Percentiles rank a stretch among this genome's conserved stretches.
phyloP scores from a whole-genome alignment of 2,888 invertebrate genomes.

The Hedya salicella region DNA sequence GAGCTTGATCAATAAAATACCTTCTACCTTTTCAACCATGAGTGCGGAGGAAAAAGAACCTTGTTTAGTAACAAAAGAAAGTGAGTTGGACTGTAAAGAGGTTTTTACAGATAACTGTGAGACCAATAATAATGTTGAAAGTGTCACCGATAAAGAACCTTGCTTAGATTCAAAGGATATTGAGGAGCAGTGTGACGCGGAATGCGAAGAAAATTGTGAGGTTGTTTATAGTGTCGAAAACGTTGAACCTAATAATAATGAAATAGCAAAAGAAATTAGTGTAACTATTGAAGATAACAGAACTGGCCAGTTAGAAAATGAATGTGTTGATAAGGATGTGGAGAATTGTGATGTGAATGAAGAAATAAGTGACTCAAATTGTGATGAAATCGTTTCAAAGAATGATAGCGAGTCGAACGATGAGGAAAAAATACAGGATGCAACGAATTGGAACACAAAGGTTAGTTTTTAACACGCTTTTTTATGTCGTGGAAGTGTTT shows the following conservation, averaged over 20 bases:
- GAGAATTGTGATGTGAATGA: constrained; percentile 25
- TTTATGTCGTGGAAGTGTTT: too few species aligned
- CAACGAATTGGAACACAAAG: constrained; percentile 22
- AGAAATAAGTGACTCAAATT: constrained; percentile 39
- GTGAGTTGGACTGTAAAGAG: not conserved
- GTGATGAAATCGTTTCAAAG: constrained; percentile 36
- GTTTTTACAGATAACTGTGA: constrained; percentile 33
- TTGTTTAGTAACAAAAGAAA: constrained; percentile 45
- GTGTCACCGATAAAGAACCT: constrained; percentile 60
- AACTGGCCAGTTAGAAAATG: constrained; percentile 43
- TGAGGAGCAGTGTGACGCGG: constrained; percentile 33
- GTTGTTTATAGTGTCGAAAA: constrained; percentile 35
- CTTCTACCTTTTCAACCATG: constrained; percentile 59
- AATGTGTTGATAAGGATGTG: constrained; percentile 38
- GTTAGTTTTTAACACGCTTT: constrained; percentile 14
- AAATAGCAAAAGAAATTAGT: constrained; percentile 21
- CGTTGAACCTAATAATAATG: constrained; percentile 24
- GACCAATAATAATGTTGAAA: constrained; percentile 46
- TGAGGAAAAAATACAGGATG: constrained; percentile 27
- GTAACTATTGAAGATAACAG: constrained; percentile 13
- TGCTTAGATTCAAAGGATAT: constrained; percentile 47
- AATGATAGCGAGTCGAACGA: constrained; percentile 24
- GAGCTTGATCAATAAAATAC: constrained; percentile 23
- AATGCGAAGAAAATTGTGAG: constrained; percentile 40
- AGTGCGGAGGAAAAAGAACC: constrained; percentile 62